phyloP scores from a whole-genome alignment of 2,797 vertebrate genomes.

The Cossypha caffra region DNA sequence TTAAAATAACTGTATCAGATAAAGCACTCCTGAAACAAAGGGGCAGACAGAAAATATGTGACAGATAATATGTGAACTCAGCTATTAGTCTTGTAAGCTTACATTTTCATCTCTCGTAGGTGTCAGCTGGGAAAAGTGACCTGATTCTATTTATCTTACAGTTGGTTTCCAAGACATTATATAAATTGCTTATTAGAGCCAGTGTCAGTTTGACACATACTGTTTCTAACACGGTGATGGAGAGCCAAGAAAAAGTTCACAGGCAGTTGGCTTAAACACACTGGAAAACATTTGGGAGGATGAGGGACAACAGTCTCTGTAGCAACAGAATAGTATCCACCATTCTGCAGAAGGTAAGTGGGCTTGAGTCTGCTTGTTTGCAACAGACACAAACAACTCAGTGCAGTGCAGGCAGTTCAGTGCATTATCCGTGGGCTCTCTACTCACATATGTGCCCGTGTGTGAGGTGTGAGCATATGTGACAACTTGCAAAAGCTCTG shows the following conservation, averaged over 20 bases:
- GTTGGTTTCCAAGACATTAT: neutral
- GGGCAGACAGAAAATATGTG: neutral
- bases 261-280: neutral
- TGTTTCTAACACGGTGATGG: neutral
- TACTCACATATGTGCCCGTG: neutral
- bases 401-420: neutral
- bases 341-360: neutral
- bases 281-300: constrained; percentile 7
- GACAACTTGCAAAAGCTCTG: constrained; percentile 27
- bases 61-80: neutral
- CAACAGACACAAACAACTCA: neutral
- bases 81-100: neutral
- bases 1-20: constrained; percentile 5
- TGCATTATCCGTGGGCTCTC: neutral
- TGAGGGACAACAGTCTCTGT: neutral
- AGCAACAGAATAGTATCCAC: neutral
- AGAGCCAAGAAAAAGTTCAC: neutral
- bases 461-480: neutral
- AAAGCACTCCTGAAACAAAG: constrained; percentile 7
- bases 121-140: neutral
- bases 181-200: constrained; percentile 2
- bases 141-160: neutral
- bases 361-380: neutral
- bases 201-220: constrained; percentile 1
- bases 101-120: neutral